phyloP scores from a whole-genome alignment of 2,113 vertebrate species.

The Leucopsar rothschildi region DNA sequence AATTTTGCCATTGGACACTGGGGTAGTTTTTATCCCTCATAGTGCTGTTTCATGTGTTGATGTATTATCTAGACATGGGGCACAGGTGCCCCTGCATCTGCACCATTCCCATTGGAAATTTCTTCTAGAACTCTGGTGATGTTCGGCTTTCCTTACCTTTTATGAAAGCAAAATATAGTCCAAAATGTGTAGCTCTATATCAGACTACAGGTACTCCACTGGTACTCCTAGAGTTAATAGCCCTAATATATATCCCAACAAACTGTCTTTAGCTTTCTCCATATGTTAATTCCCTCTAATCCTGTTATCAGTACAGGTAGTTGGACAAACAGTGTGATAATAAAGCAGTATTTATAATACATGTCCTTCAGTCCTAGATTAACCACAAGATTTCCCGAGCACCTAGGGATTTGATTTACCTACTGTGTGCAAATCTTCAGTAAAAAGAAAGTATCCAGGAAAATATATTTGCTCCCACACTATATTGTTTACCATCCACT shows the following conservation, averaged over 20 bases:
- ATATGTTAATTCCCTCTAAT: conserved; percentile 59
- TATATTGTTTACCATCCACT: conserved; percentile 5
- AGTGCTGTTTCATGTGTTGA: neutral
- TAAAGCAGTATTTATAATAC: conserved; percentile 43
- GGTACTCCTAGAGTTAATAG: conserved; percentile 38
- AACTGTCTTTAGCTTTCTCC: conserved; percentile 38
- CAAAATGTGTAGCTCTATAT: neutral
- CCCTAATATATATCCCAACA: neutral
- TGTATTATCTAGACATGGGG: rapidly evolving
- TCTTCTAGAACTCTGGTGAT: neutral
- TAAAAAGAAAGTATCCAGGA: neutral
- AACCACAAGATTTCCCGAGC: conserved; percentile 14
- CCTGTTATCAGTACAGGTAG: conserved; percentile 58
- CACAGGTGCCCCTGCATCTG: neutral
- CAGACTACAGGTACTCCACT: neutral
- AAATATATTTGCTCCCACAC: neutral
- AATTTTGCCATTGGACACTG: neutral
- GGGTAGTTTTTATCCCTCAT: neutral
- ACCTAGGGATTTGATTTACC: conserved; percentile 39
- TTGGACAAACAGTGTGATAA: conserved; percentile 61
- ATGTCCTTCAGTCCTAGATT: conserved; percentile 49
- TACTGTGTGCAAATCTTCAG: neutral
- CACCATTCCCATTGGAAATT: neutral
- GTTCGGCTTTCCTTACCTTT: neutral
- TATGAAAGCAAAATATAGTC: neutral